phyloP scores from a whole-genome alignment of 2,888 invertebrate genomes.

The Matsumyia berberina region DNA sequence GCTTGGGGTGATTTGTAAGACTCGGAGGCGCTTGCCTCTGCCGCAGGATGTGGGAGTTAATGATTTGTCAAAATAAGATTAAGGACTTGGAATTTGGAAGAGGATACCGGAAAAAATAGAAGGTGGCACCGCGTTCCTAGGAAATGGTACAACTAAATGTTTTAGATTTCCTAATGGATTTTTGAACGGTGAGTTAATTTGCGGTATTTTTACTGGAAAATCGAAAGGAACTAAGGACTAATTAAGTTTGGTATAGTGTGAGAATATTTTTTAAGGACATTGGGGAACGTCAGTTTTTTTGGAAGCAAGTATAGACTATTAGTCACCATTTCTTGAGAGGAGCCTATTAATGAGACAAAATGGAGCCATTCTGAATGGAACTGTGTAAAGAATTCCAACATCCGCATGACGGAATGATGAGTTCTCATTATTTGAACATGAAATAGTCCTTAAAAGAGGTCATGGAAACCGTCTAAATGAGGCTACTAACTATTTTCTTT shows the following conservation, averaged over 20 bases:
- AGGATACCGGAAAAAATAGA: slow-evolving; percentile 59
- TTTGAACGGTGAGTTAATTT: slow-evolving; percentile 63
- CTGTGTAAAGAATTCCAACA: background rate
- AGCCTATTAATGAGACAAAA: slow-evolving; percentile 2
- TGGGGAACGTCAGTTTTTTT: background rate
- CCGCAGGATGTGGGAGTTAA: slow-evolving; percentile 76
- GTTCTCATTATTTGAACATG: too few relatives aligned
- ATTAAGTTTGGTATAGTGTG: slow-evolving; percentile 1
- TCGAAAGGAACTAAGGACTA: slow-evolving; percentile 11
- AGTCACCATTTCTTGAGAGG: background rate
- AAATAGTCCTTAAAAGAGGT: too few relatives aligned
- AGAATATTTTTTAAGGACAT: slow-evolving; percentile 17
- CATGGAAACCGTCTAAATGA: too few relatives aligned
- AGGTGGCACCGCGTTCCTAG: slow-evolving; percentile 33
- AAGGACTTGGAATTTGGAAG: slow-evolving; percentile 50
- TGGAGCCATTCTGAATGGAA: background rate
- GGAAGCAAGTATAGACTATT: background rate
- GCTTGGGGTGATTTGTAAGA: slow-evolving; percentile 63
- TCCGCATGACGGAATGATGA: too few relatives aligned
- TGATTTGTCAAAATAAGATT: slow-evolving; percentile 77
- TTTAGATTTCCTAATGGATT: slow-evolving; percentile 58
- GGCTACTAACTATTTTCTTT: too few relatives aligned
- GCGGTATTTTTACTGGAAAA: slow-evolving; percentile 22
- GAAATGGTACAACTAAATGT: slow-evolving; percentile 54
- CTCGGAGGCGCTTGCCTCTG: slow-evolving; percentile 61